Percentiles rank a stretch among this genome's conserved stretches.
These are phyloP conservation scores for Drosophila melanocephala DNA, from an alignment of 2,888 invertebrate genomes.

Conservation along the genomic window DNA sequence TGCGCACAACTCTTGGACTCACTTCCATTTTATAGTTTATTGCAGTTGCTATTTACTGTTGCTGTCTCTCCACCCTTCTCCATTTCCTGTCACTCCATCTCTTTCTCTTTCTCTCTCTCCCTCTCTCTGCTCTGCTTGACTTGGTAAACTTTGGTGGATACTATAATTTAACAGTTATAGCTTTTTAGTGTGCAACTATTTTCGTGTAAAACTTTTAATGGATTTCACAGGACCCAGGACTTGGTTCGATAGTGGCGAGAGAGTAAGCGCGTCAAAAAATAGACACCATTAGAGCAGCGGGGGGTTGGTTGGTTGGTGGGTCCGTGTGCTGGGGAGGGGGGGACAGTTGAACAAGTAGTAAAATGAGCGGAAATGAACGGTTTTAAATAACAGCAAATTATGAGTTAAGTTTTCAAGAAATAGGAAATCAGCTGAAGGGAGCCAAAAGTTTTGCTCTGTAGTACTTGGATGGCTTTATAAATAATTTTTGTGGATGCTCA, in stretches of 20 bases:
- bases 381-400: conserved; percentile 82
- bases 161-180: conserved; percentile 81
- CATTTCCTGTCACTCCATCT: neutral
- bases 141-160: conserved; percentile 70
- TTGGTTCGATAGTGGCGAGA: conserved; percentile 67
- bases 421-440: conserved; percentile 50
- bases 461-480: conserved; percentile 72
- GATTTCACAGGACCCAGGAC: conserved; percentile 75
- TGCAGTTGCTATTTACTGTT: conserved; percentile 64
- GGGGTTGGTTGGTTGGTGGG: neutral
- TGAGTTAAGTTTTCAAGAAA: conserved; percentile 70
- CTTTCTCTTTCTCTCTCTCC: neutral
- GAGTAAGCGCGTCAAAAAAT: conserved; percentile 73
- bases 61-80: conserved; percentile 9
- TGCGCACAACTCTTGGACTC: conserved; percentile 59
- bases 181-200: conserved; percentile 82
- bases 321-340: neutral
- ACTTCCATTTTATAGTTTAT: conserved; percentile 73
- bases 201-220: conserved; percentile 82
- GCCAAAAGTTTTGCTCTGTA: conserved; percentile 66
- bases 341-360: conserved; percentile 59
- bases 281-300: conserved; percentile 64
- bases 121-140: neutral
- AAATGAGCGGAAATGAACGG: conserved; percentile 82
- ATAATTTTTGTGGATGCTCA: conserved; percentile 71